Evolutionary conservation across 1,140 invertebrate genomes (phyloP).

Genomic region (Musca vetustissima): DNA sequence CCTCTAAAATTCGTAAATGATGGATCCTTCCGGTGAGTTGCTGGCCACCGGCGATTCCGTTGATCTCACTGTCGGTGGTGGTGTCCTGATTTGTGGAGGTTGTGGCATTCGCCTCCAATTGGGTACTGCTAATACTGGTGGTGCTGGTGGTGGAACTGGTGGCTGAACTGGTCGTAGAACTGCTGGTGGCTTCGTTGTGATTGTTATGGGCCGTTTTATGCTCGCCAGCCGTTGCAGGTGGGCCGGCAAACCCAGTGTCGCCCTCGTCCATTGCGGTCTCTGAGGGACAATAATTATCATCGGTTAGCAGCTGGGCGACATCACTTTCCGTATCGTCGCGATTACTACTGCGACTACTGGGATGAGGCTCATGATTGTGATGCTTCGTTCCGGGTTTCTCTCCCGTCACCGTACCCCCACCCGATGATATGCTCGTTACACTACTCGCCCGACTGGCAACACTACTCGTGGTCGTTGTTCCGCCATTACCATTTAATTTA

Average conservation of each 20-base stretch:
- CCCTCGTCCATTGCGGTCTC: constrained; percentile 49
- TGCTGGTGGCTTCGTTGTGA: no score
- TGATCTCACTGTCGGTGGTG: constrained; percentile 41
- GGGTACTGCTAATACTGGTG: not conserved
- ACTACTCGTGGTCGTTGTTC: constrained; percentile 9
- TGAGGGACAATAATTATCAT: constrained; percentile 50
- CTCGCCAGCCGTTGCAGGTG: no score
- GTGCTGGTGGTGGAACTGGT: not conserved
- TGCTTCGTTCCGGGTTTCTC: constrained; percentile 36
- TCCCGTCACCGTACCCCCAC: constrained; percentile 50
- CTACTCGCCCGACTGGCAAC: constrained; percentile 36
- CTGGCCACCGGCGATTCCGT: constrained; percentile 1
- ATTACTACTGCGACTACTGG: constrained; percentile 44
- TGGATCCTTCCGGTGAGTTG: constrained; percentile 29
- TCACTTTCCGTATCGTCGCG: constrained; percentile 52
- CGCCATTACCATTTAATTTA: constrained; percentile 40
- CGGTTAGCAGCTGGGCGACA: constrained; percentile 51
- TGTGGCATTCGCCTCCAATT: no score
- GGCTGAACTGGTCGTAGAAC: not conserved
- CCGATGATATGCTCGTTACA: constrained; percentile 48
- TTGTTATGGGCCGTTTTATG: no score
- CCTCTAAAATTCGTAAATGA: constrained; percentile 47
- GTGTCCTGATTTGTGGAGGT: constrained; percentile 36
- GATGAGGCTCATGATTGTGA: not conserved
- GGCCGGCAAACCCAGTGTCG: not conserved